Evolutionary conservation across 2,113 vertebrate species (phyloP), one percentile per base, ranked within the genome.

Genomic region (Hystrix cristata): DNA sequence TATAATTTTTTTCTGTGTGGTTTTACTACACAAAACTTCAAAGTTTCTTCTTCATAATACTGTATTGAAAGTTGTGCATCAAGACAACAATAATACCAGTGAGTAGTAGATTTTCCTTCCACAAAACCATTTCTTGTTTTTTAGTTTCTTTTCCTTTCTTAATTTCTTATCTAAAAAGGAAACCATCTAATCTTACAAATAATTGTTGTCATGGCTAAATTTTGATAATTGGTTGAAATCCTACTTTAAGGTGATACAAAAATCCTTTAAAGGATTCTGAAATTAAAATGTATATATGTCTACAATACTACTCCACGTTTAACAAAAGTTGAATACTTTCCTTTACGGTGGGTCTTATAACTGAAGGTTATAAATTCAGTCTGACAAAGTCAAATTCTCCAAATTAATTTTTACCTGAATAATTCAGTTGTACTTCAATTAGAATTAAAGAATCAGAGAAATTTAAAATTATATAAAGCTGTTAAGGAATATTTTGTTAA

Each of bases 151-250:
- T 25, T 4, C 55, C 64, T 94, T 85, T 78, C 16, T 51, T 87
- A 69, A 82, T 80, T 93, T 87, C 13, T 90, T 89, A 29, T 95
- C 46, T 23, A 67, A 81, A 92, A 95, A 85, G 4, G 14, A 85
- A 89, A 25, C 78, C 48, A 31, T 84, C 46, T 71, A 60, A 94
- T 62, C 29, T 19, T 67, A 60, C 62, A 81, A 83, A 85, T 46
- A 91, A 74, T 78, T 92, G 18, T 95, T 93, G 76, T 71, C 18
- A 46, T 82, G 25, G 64, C 4, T 92, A 95, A 90, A 90, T 90
- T 92, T 87, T 80, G 62, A 51, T 83, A 74, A 81, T 29, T 87
- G n/a, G 74, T 60, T 34, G 62, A 89, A 91, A 64, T 93, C 4
- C 21, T 67, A 81, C 34, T 64, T 79, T 94, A 88, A 90, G 18